These are phyloP conservation scores for Pollenia angustigena DNA, from an alignment of 2,888 invertebrate species.

Conservation along the genomic window DNA sequence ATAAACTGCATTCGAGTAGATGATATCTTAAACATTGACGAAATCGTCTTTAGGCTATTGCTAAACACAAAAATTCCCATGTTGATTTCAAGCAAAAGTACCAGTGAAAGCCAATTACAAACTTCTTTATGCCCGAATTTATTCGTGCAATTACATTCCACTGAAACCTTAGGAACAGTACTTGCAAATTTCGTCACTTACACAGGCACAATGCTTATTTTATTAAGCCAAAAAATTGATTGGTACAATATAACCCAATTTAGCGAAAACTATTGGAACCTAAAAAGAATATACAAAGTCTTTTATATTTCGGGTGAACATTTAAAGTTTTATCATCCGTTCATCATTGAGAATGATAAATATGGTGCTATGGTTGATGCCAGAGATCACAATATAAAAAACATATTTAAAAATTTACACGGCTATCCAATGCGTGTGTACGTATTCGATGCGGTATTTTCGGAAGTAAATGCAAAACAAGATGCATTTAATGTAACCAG, in stretches of 20 bases:
- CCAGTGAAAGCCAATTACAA: background rate
- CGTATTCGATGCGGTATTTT: constrained; percentile 81
- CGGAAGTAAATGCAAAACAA: constrained; percentile 75
- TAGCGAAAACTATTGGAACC: constrained; percentile 75
- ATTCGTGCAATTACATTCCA: constrained; percentile 58
- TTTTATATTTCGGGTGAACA: constrained; percentile 76
- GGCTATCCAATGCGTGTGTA: constrained; percentile 81
- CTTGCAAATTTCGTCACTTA: constrained; percentile 56
- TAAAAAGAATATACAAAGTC: constrained; percentile 77
- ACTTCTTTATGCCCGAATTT: constrained; percentile 71
- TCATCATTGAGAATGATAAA: constrained; percentile 60
- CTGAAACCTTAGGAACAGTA: constrained; percentile 15
- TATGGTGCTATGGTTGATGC: constrained; percentile 71
- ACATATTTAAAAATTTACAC: constrained; percentile 78
- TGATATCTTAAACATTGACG: constrained; percentile 13
- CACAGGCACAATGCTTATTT: constrained; percentile 59
- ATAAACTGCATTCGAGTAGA: constrained; percentile 51
- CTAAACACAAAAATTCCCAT: constrained; percentile 44
- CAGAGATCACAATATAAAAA: constrained; percentile 45
- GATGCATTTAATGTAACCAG: constrained; percentile 65
- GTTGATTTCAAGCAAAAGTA: constrained; percentile 4
- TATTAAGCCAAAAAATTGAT: constrained; percentile 62
- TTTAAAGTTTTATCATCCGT: constrained; percentile 80
- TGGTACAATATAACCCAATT: constrained; percentile 19
- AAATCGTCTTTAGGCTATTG: background rate